Evolutionary conservation across 2,113 vertebrate genomes (phyloP), one percentile per base, ranked within the genome.

Genomic region (Coregonus clupeaformis): DNA sequence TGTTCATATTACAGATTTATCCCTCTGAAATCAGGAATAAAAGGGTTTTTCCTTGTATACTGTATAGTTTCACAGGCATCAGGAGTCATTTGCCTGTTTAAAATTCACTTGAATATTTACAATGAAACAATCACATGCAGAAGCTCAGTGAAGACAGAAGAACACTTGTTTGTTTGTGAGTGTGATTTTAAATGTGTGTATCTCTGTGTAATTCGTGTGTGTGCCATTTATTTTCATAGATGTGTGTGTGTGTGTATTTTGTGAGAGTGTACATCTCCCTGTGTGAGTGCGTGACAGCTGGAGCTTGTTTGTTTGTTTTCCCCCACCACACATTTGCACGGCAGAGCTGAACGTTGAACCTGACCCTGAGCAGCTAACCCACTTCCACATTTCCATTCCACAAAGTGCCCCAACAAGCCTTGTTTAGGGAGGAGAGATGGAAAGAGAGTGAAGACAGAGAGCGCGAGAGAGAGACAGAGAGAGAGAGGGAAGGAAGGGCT

Each of bases 241-340:
- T 71, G 42, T 52, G 63, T n/a, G 45, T 67, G 70, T 73, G 74
- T 71, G 64, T 57, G 57, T 68, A n/a, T 64, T 57, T 71, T 32
- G 42, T 73, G 47, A n/a, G 32, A 47, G 66, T 69, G 52, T 60
- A 60, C 74, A 66, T 60, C 60, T 73, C 78, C 75, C 72, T 20
- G 6, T 77, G 65, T 66, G 75, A 80, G 77, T 77, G 81, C 78
- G 72, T 83, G 86, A 83, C 88, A 89, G 84, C 87, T 89, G 89
- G 78, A 75, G 69, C 76, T 72, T 87, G 86, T 90, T 89, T 89
- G 83, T 85, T 90, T 83, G 79, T 79, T 86, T 85, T 77, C 73
- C 77, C 42, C 0, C 77, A 76, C 77, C 66, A 71, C 72, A 72
- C 80, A 83, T 86, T 86, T 78, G 85, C 84, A 86, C 80, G 73